phyloP scores from a whole-genome alignment of 2,113 vertebrate species.

The Excalfactoria chinensis region DNA sequence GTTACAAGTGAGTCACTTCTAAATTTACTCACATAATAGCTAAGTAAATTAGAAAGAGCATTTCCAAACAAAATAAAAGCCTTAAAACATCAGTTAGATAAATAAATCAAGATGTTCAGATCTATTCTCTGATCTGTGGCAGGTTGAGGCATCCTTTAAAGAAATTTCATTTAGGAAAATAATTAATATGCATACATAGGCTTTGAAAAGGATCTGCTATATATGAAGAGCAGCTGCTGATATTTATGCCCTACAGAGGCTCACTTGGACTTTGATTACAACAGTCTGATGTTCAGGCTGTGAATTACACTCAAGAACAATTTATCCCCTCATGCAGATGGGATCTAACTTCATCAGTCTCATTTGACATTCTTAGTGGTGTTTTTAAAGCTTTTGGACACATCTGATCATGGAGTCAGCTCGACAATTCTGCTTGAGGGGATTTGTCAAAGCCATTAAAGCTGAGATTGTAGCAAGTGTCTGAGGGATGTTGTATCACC shows the following conservation, averaged over 20 bases:
- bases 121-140: background rate
- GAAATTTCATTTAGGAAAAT: background rate
- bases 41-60: background rate
- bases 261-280: background rate
- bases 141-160: background rate
- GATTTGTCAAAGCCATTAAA: constrained; percentile 45
- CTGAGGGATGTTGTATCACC: constrained; percentile 10
- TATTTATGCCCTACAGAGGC: background rate
- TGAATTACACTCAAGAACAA: constrained; percentile 36
- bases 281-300: background rate
- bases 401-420: constrained; percentile 10
- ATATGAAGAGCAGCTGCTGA: background rate
- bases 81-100: background rate
- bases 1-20: background rate
- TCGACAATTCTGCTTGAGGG: constrained; percentile 22
- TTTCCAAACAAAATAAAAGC: background rate
- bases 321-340: constrained; percentile 38
- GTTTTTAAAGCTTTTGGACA: constrained; percentile 14
- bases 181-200: background rate
- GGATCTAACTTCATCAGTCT: background rate
- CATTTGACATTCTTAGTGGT: background rate
- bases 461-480: background rate
- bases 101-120: background rate
- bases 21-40: background rate
- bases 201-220: constrained; percentile 18